phyloP scores from a whole-genome alignment of 2,113 vertebrate genomes.

The Mionectes macconnelli region DNA sequence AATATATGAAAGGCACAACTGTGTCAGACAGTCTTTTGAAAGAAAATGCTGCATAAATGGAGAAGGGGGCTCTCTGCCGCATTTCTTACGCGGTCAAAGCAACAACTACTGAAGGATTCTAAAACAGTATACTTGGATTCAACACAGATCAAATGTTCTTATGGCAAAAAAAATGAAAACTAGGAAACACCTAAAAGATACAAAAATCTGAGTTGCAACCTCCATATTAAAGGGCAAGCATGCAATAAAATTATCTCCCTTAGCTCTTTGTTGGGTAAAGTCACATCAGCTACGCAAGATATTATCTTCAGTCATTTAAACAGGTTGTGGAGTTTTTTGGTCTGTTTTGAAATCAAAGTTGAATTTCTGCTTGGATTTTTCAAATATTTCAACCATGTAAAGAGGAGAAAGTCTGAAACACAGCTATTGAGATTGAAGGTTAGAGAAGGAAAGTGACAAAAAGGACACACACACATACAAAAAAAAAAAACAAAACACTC shows the following conservation, averaged over 20 bases:
- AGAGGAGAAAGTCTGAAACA: neutral
- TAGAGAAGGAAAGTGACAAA: neutral
- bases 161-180: neutral
- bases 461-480: neutral
- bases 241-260: neutral
- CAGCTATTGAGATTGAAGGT: neutral
- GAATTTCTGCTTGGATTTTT: neutral
- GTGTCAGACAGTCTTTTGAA: neutral
- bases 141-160: neutral
- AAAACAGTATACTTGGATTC: neutral
- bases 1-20: neutral
- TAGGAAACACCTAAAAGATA: neutral
- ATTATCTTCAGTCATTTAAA: neutral
- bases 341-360: neutral
- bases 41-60: conserved; percentile 16
- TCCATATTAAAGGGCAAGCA: neutral
- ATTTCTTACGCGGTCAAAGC: neutral
- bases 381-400: neutral
- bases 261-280: neutral
- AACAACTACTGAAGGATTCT: neutral
- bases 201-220: neutral
- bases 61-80: neutral
- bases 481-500: neutral
- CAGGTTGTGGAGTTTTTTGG: neutral
- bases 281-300: neutral